A percentile compares a stretch with the other conserved stretches of the same genome.
Conservation (phyloP, 1,140 invertebrate species). For the Drosophila paulistorum region DNA sequence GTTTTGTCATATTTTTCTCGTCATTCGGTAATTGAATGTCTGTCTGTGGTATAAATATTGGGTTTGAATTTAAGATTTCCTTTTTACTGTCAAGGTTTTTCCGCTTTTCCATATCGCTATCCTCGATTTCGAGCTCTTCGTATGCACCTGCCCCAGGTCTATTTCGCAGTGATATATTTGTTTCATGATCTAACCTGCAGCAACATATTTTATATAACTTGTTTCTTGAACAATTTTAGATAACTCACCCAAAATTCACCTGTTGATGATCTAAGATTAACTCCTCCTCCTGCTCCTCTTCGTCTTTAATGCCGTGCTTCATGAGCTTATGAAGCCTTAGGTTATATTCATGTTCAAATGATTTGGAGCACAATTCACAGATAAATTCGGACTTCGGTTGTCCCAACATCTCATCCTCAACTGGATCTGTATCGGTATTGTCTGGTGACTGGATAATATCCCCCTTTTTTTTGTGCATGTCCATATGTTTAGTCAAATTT, state of each 20-base stretch:
- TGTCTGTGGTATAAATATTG: neutral
- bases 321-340: constrained; percentile 7
- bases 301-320: constrained; percentile 9
- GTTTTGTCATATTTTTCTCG: neutral
- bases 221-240: neutral
- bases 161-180: neutral
- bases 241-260: neutral
- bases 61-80: neutral
- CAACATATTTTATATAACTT: neutral
- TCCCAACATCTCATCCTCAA: neutral
- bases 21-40: neutral
- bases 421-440: too few relatives aligned
- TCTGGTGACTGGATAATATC: neutral
- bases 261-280: neutral
- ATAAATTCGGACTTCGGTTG: neutral
- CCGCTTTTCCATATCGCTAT: neutral
- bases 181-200: neutral
- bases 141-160: constrained; percentile 11
- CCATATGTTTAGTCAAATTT: constrained; percentile 15
- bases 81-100: neutral
- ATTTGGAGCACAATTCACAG: constrained; percentile 4
- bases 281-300: neutral
- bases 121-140: constrained; percentile 6
- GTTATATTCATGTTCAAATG: neutral
- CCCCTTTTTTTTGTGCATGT: neutral